Base-by-base conservation (phyloP, 1,140 invertebrate species). In the Ganaspis sp. region DNA sequence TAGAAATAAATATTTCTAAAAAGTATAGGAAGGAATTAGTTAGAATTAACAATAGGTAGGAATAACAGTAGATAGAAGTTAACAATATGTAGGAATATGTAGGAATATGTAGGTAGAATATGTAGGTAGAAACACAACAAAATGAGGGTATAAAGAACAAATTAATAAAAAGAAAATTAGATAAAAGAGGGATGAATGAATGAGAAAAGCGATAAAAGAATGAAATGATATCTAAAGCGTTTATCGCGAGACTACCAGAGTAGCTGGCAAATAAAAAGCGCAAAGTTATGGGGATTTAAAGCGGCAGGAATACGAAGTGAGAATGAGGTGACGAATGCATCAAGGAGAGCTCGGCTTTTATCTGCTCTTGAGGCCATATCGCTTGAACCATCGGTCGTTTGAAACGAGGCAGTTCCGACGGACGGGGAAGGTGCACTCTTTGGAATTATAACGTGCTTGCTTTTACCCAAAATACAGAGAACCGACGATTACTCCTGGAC, bases 311-410 rank as follows among this genome's bases (percentile, higher is more conserved):
- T 54, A 19, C 53, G 21, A 54, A 29, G 58, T 64, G 58, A 64
- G 58, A 64, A 64, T 64, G 58, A 64, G 26, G 58, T 64, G 58
- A 29, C 23, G 12, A 64, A 64, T 6, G 45, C 19, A 49, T 49
- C 45, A 17, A 5, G n/a, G 45, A 19, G 29, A 34, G 29, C 17
- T 49, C 15, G 15, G 23, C 23, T 64, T 29, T 64, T 64, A 64
- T 64, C 58, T 64, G 23, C 23, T 64, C 15, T 29, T 12, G 8
- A 26, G 23, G 3, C 58, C 23, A 34, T 64, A 64, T 64, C 23
- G 58, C 23, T n/a, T 26, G 1, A 4, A 4, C 12, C 58, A 64
- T 64, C 58, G 23, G 54, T 64, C 54, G 17, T n/a, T 49, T 49
- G 19, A 49, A 49, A 49, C 45, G 45, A 49, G 45, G n/a, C 19